A percentile compares a stretch with the other conserved stretches of the same genome.
Conservation (phyloP, 2,113 vertebrate species). For the Tapirus terrestris region DNA sequence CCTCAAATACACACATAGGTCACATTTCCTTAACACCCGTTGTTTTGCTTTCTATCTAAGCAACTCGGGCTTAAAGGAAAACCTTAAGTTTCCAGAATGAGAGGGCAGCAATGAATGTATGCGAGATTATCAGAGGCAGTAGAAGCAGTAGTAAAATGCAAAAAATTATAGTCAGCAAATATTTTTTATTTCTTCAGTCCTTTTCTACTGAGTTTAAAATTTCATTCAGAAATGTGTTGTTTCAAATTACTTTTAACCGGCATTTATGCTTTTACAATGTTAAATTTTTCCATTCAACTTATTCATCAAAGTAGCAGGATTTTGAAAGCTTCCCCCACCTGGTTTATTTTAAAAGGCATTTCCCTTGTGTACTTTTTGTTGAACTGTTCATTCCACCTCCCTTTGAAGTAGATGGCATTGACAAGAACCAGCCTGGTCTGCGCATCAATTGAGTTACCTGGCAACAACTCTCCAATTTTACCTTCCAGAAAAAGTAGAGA, state of each 20-base stretch:
- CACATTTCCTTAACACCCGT: neutral
- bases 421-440: constrained; percentile 90
- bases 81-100: neutral
- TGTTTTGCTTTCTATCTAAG: neutral
- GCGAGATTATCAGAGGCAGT: neutral
- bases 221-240: neutral
- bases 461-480: constrained; percentile 93
- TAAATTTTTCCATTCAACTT: neutral
- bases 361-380: constrained; percentile 82
- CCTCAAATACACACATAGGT: neutral
- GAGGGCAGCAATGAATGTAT: neutral
- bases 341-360: constrained; percentile 88
- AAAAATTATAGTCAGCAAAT: neutral
- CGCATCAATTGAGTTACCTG: constrained; percentile 76
- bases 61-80: neutral
- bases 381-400: constrained; percentile 90
- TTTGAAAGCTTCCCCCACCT: constrained; percentile 82
- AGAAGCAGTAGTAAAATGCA: neutral
- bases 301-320: neutral
- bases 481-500: constrained; percentile 82
- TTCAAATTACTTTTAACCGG: neutral
- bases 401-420: constrained; percentile 96
- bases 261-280: neutral
- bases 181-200: neutral
- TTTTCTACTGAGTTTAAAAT: neutral